phyloP scores from a whole-genome alignment of 2,888 invertebrate species.

The Nemotelus nigrinus region DNA sequence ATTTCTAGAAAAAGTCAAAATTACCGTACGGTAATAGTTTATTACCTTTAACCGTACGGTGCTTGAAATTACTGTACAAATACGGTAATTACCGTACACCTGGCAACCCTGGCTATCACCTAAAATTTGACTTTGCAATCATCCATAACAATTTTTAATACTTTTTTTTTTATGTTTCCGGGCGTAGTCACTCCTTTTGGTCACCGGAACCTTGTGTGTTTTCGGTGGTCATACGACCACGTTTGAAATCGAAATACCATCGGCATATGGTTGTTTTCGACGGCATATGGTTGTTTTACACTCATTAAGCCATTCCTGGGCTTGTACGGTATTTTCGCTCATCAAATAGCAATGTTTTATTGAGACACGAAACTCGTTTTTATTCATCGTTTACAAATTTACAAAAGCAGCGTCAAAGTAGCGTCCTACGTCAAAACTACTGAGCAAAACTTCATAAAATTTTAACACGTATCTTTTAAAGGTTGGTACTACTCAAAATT shows the following conservation, averaged over 20 bases:
- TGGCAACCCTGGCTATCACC: no score
- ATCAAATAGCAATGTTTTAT: not conserved
- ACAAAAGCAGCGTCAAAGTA: not conserved
- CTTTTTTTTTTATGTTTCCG: no score
- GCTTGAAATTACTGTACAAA: no score
- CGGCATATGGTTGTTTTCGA: not conserved
- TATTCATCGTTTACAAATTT: not conserved
- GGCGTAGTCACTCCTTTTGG: no score
- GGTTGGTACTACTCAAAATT: not conserved
- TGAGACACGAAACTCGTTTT: slow-evolving; percentile 3
- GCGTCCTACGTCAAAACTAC: not conserved
- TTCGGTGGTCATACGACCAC: not conserved
- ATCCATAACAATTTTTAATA: no score
- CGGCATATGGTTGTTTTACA: no score
- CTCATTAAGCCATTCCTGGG: not conserved
- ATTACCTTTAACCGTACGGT: no score
- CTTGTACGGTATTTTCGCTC: not conserved
- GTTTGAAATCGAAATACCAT: not conserved
- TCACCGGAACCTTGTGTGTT: not conserved
- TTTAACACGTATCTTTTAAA: not conserved
- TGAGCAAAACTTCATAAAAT: not conserved
- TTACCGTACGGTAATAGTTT: no score
- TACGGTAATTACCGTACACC: no score
- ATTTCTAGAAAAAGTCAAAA: no score
- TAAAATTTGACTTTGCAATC: no score